These are phyloP conservation scores for Pegea sp. DNA, from an alignment of 23 tunicate species.

Conservation along the genomic window DNA sequence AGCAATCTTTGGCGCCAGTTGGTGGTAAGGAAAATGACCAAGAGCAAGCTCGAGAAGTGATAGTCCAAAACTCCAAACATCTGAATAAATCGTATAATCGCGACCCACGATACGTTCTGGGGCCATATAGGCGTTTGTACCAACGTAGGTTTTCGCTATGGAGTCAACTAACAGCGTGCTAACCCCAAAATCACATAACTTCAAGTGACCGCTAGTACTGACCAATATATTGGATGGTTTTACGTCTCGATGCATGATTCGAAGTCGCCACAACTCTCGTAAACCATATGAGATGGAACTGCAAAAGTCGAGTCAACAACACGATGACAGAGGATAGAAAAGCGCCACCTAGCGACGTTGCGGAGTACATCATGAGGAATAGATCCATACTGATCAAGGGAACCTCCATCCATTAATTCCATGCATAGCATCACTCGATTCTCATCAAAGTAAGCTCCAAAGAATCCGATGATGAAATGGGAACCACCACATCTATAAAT, in stretches of 20 bases:
- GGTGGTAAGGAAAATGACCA: constrained; percentile 73
- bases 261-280: constrained; percentile 34
- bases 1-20: constrained; percentile 41
- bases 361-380: constrained; percentile 37
- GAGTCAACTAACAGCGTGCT: constrained; percentile 73
- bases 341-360: constrained; percentile 66
- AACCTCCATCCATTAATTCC: constrained; percentile 91
- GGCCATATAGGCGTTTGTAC: constrained; percentile 95
- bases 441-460: constrained; percentile 81
- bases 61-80: constrained; percentile 82
- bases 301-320: background rate
- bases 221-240: constrained; percentile 87
- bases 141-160: constrained; percentile 73
- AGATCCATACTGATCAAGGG: constrained; percentile 41
- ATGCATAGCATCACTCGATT: constrained; percentile 64
- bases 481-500: constrained; percentile 59
- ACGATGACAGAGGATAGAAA: constrained; percentile 2
- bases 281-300: constrained; percentile 54
- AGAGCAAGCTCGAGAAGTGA: constrained; percentile 62
- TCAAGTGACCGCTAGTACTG: constrained; percentile 53
- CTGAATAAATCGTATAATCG: constrained; percentile 74
- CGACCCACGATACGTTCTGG: constrained; percentile 71
- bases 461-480: constrained; percentile 53
- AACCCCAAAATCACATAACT: constrained; percentile 87
- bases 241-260: constrained; percentile 82